Evolutionary conservation across 1,140 invertebrate species (phyloP), one percentile per base, ranked within the genome.

Genomic region (Drosophila parvula): DNA sequence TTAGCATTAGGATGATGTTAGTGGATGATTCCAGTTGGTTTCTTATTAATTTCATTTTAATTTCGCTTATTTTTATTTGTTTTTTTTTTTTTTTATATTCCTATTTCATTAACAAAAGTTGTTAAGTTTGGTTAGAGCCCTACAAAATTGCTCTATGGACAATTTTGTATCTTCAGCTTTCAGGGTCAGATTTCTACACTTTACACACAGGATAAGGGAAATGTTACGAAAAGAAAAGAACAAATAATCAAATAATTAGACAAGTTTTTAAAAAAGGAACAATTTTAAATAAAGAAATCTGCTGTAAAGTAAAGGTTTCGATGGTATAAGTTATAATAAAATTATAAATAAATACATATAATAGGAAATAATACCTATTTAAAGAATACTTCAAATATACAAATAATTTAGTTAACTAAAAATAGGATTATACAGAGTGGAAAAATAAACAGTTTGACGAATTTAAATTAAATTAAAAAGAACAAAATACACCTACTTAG

Each of bases 101-200:
- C 16, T 16, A 62, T 30, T 53, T 9, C n/a, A 16, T 74, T 79
- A 82, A 40, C 70, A 62, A 74, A 69, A 90, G 45, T 90, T 81
- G 47, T 91, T 91, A 18, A 91, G 47, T 68, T 74, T 79, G n/a
- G 69, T 74, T 43, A 91, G 1, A 1, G 43, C 44, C 70, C 80
- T 82, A 78, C 82, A 88, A 75, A 78, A 76, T n/a, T 68, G 16
- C 61, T 88, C 81, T 58, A 88, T 44, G n/a, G 44, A 79, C 74
- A 69, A 55, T 81, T 78, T 58, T 9, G 76, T 38, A 0, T 53
- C 83, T 28, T 79, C 76, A 79, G 41, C 62, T 63, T 57, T 80
- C 64, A 30, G 9, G 45, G 44, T 88, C 51, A 70, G 67, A 73
- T 30, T 79, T 63, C 68, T 79, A 79, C 60, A 61, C 71, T 74